phyloP scores from a whole-genome alignment of 1,140 invertebrate genomes.

The Theocolax elegans region DNA sequence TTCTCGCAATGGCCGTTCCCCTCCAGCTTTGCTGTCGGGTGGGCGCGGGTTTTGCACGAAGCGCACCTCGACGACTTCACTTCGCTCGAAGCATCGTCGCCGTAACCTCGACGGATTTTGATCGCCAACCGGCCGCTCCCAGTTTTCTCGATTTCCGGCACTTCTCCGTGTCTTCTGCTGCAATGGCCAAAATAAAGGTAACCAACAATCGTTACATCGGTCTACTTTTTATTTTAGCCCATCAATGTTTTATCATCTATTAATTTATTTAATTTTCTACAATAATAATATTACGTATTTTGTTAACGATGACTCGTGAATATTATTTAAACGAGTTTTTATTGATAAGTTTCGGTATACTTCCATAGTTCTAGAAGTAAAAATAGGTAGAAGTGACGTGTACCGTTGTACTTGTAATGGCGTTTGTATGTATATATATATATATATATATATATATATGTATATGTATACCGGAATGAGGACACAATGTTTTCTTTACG shows the following conservation, averaged over 20 bases:
- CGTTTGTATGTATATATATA: no score
- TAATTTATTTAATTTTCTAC: not conserved
- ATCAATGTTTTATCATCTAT: not conserved
- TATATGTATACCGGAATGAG: no score
- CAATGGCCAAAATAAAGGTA: constrained; percentile 54
- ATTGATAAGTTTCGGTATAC: no score
- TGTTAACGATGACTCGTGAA: no score
- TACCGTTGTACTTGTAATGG: no score
- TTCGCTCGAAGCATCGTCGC: constrained; percentile 17
- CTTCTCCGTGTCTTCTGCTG: constrained; percentile 34
- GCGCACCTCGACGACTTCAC: constrained; percentile 36
- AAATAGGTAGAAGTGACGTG: no score
- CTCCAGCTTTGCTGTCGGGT: constrained; percentile 37
- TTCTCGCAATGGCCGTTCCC: constrained; percentile 37
- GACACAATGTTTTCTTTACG: not conserved
- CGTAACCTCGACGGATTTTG: not conserved
- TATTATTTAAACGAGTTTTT: no score
- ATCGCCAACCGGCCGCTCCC: not conserved
- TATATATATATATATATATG: no score
- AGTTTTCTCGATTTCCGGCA: constrained; percentile 16
- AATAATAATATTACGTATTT: no score
- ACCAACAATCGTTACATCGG: not conserved
- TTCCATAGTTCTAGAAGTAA: no score
- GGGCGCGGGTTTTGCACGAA: constrained; percentile 21
- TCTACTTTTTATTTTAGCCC: not conserved